A percentile compares a stretch with the other conserved stretches of the same genome.
phyloP scores from a whole-genome alignment of 2,797 vertebrate species.

The Macropus fuliginosus region DNA sequence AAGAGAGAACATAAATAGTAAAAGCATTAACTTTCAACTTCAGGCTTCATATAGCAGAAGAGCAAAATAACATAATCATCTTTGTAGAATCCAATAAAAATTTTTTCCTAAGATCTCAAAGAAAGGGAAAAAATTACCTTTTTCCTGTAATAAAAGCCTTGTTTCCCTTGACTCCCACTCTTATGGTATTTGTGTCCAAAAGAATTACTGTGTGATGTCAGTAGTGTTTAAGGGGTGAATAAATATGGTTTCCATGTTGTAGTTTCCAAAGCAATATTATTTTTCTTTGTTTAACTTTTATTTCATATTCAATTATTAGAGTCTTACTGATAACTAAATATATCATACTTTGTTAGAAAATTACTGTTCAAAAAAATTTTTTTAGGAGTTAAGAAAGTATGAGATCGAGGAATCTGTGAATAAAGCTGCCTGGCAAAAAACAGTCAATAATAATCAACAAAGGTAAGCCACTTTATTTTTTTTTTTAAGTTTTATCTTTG shows the following conservation, averaged over 20 bases:
- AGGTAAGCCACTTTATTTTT: conserved; percentile 85
- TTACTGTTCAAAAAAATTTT: conserved; percentile 16
- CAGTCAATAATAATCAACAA: conserved; percentile 91
- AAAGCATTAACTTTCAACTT: neutral
- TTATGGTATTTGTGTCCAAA: neutral
- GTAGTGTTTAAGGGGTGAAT: neutral
- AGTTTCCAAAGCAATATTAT: neutral
- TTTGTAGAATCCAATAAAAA: neutral
- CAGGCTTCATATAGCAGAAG: neutral
- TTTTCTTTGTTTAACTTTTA: conserved; percentile 43
- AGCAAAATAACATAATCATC: neutral
- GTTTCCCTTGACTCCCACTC: neutral
- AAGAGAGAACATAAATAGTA: too few relatives aligned
- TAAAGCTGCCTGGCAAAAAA: conserved; percentile 96
- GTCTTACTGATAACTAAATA: conserved; percentile 42
- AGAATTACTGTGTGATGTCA: neutral
- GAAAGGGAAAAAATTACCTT: neutral
- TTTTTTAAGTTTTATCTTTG: neutral
- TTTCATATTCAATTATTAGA: conserved; percentile 38
- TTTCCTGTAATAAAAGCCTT: neutral
- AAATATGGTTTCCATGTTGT: conserved; percentile 36
- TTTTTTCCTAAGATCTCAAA: neutral
- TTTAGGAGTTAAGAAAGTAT: conserved; percentile 95
- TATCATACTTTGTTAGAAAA: conserved; percentile 17
- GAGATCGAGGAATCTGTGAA: conserved; percentile 92